These are phyloP conservation scores for Dromiciops gliroides DNA, from an alignment of 2,113 vertebrate species.

Conservation along the genomic window DNA sequence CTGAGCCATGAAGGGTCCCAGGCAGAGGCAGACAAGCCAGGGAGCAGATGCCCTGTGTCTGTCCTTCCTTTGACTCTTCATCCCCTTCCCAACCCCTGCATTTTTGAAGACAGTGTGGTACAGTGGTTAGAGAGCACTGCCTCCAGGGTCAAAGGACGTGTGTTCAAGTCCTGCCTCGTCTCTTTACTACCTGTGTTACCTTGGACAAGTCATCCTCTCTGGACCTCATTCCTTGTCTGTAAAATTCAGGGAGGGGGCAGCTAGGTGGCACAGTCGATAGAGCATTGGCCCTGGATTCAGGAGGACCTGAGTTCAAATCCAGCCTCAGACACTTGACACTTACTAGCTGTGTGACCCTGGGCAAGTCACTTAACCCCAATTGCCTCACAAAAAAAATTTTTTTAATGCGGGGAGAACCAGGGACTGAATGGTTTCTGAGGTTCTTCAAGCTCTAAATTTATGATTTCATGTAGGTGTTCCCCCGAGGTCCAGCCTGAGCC, in stretches of 20 bases:
- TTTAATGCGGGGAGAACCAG: too few species aligned
- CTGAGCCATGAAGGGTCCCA: neutral
- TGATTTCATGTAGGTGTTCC: neutral
- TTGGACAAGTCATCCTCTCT: neutral
- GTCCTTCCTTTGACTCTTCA: too few species aligned
- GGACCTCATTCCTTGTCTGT: neutral
- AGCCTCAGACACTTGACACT: too few species aligned
- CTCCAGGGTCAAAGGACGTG: neutral
- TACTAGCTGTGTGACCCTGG: too few species aligned
- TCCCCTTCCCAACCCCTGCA: neutral
- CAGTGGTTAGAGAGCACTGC: neutral
- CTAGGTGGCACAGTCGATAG: too few species aligned
- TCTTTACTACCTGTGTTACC: neutral
- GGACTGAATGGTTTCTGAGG: neutral
- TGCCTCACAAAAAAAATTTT: too few species aligned
- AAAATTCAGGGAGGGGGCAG: too few species aligned
- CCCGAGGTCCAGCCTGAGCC: neutral
- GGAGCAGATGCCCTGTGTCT: neutral
- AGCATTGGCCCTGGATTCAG: too few species aligned
- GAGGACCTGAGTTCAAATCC: too few species aligned
- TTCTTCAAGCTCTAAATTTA: neutral
- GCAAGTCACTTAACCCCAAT: too few species aligned
- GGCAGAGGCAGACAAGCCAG: neutral
- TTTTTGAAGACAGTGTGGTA: neutral
- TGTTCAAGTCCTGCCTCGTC: neutral